A percentile compares a stretch with the other conserved stretches of the same genome.
phyloP scores from a whole-genome alignment of 23 tunicate genomes.

The Aplidium turbinatum region DNA sequence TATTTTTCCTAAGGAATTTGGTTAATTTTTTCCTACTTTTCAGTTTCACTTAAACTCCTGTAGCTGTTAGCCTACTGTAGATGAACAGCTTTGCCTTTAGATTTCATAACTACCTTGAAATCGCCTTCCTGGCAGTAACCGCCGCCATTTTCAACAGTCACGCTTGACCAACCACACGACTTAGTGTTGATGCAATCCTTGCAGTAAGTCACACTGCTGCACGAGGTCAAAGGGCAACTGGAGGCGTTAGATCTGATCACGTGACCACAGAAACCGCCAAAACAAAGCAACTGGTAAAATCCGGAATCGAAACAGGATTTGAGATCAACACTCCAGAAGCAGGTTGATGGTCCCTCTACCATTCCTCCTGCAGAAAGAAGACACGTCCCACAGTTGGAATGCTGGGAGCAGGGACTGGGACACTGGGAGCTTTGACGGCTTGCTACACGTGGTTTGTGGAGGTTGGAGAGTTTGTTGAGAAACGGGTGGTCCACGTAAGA shows the following conservation, averaged over 20 bases:
- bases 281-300: conserved; percentile 21
- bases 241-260: not conserved
- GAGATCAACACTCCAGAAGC: conserved; percentile 41
- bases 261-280: conserved; percentile 39
- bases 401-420: not conserved
- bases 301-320: conserved; percentile 32
- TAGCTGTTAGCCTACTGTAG: too few species aligned
- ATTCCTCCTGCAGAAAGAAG: not conserved
- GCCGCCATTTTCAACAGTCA: conserved; percentile 29
- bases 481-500: too few species aligned
- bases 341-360: conserved; percentile 11
- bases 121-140: conserved; percentile 27
- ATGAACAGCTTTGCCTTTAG: too few species aligned
- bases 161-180: conserved; percentile 48
- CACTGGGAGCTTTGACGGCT: not conserved
- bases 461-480: too few species aligned
- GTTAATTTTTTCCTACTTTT: too few species aligned
- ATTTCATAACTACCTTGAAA: conserved; percentile 6
- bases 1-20: too few species aligned
- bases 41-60: too few species aligned
- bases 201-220: conserved; percentile 37
- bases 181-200: conserved; percentile 40
- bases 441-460: not conserved
- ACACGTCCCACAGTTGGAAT: conserved; percentile 1
- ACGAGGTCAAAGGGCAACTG: conserved; percentile 31